Conservation (phyloP, 2,797 vertebrate species). For the Zalophus californianus region DNA sequence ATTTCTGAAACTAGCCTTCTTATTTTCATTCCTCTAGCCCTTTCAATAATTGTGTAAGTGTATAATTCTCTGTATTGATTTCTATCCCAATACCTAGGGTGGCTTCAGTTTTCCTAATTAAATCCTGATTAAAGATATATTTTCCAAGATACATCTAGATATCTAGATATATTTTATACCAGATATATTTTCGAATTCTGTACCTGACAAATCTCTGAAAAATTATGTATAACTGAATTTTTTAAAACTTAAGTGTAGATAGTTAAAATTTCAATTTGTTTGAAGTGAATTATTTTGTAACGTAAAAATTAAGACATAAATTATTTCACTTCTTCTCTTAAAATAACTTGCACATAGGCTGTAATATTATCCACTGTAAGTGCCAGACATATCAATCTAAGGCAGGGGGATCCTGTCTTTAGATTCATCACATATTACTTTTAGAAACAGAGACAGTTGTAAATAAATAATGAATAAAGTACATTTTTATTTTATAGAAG, state of each 20-base stretch:
- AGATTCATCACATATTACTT: background rate
- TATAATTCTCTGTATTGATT: constrained; percentile 13
- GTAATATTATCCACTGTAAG: background rate
- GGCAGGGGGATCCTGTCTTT: background rate
- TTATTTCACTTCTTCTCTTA: background rate
- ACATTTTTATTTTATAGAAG: constrained; percentile 35
- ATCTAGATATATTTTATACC: background rate
- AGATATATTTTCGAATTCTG: constrained; percentile 19
- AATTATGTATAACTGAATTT: background rate
- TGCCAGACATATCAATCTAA: background rate
- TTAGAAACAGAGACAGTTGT: background rate
- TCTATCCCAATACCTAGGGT: background rate
- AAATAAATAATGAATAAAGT: constrained; percentile 35
- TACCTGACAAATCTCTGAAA: background rate
- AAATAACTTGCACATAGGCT: constrained; percentile 12
- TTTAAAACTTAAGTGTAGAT: background rate
- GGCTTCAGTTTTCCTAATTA: constrained; percentile 40
- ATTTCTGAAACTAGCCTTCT: constrained; percentile 30
- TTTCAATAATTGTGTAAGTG: background rate
- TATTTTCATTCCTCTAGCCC: background rate
- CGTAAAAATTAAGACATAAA: background rate
- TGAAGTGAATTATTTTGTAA: constrained; percentile 50
- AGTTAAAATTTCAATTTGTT: constrained; percentile 26
- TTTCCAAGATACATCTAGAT: background rate
- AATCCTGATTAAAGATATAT: background rate